Conservation (phyloP, 2,888 invertebrate genomes). For the Dione juno region DNA sequence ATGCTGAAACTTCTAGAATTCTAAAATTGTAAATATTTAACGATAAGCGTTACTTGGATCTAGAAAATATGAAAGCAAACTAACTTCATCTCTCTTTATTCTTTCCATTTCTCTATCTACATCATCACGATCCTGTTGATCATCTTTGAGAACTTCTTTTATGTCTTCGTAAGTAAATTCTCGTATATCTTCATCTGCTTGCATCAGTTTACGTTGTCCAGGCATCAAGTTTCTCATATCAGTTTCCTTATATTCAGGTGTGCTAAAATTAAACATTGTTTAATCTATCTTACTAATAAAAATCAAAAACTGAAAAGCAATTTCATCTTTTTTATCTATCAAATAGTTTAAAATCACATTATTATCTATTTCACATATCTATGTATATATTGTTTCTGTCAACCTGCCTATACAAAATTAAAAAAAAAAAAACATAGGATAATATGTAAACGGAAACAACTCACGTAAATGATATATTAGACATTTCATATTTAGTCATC, state of each 20-base stretch:
- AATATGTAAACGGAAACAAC: slow-evolving; percentile 43
- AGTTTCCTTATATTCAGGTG: background rate
- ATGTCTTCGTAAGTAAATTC: slow-evolving; percentile 60
- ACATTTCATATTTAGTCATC: slow-evolving; percentile 48
- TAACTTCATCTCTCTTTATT: slow-evolving; percentile 50
- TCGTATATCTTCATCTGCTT: slow-evolving; percentile 57
- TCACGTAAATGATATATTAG: slow-evolving; percentile 60
- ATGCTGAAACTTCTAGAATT: too few relatives aligned
- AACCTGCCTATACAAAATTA: too few relatives aligned
- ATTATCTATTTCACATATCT: too few relatives aligned
- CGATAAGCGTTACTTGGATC: background rate
- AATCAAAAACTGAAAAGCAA: background rate
- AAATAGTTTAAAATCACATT: background rate
- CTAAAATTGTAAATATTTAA: too few relatives aligned
- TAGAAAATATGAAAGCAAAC: background rate
- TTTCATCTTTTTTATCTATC: background rate
- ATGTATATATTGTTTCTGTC: too few relatives aligned
- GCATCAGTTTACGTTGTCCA: slow-evolving; percentile 58
- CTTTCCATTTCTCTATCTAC: slow-evolving; percentile 53
- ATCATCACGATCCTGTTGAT: slow-evolving; percentile 56
- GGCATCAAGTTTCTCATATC: background rate
- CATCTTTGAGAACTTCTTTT: slow-evolving; percentile 60
- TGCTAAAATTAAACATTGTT: background rate
- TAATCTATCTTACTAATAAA: too few relatives aligned
- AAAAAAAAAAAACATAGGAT: too few relatives aligned